These are phyloP conservation scores for Orthonevra nobilis DNA, from an alignment of 2,888 invertebrate species.

Conservation along the genomic window DNA sequence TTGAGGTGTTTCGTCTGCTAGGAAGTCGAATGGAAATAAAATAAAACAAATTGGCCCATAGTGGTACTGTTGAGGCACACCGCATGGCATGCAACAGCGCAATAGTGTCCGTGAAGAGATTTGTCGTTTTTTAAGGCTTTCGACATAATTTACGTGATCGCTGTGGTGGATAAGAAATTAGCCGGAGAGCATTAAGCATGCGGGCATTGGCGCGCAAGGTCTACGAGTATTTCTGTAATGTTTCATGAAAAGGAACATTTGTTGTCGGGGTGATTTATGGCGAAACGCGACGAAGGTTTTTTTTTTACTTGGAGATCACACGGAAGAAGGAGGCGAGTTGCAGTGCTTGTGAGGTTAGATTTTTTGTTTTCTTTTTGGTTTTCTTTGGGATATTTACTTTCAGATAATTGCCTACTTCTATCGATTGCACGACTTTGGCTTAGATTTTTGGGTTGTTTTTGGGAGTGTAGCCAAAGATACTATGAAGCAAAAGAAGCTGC, in stretches of 20 bases:
- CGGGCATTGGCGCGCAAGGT: slow-evolving; percentile 11
- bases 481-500: too few relatives aligned
- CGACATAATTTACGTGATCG: slow-evolving; percentile 69
- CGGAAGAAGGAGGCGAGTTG: slow-evolving; percentile 40
- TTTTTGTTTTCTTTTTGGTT: slow-evolving; percentile 29
- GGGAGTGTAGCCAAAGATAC: slow-evolving; percentile 39
- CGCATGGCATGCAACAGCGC: slow-evolving; percentile 36
- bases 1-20: slow-evolving; percentile 67
- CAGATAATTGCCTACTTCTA: slow-evolving; percentile 24
- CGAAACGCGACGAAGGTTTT: neutral
- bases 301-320: slow-evolving; percentile 32
- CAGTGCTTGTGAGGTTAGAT: slow-evolving; percentile 39
- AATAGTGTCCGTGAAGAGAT: slow-evolving; percentile 14
- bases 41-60: slow-evolving; percentile 43
- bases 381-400: too few relatives aligned
- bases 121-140: slow-evolving; percentile 38
- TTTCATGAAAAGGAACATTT: slow-evolving; percentile 45
- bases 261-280: slow-evolving; percentile 43
- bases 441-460: slow-evolving; percentile 20
- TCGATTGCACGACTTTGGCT: slow-evolving; percentile 63
- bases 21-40: slow-evolving; percentile 37
- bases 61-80: slow-evolving; percentile 45
- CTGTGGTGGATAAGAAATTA: slow-evolving; percentile 64
- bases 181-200: slow-evolving; percentile 45
- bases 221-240: slow-evolving; percentile 26